Base-by-base conservation (phyloP, 1,140 invertebrate species). In the Papilio polyxenes region DNA sequence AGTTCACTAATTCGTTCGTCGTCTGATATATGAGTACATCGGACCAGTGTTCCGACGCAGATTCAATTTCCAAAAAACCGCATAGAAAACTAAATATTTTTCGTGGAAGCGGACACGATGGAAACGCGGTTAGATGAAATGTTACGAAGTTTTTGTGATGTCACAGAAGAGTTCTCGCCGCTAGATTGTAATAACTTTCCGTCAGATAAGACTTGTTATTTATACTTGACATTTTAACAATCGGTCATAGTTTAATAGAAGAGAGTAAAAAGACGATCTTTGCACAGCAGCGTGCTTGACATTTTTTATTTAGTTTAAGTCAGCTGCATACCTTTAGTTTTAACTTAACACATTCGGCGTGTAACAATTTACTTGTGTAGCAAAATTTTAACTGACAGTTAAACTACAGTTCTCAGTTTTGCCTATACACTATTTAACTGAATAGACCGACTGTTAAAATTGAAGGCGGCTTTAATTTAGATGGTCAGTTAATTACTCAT, bases 1-100 rank as follows among this genome's bases (percentile, higher is more conserved):
- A 40, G 3, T 20, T 31, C 20, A 72, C 31, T 15, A 15, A 72
- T 72, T 72, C 65, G 65, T 72, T 72, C 13, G 65, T 23, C 65
- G 65, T 72, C 23, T 72, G 65, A 72, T 72, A 72, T 72, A 72
- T 72, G 65, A 72, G 65, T 37, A 31, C 31, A 72, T 72, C 31
- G 4, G 65, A 13, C 65, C 65, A 72, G 65, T 72, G 65, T 72
- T 72, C 65, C 11, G 31, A 72, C 65, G 65, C 31, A 15, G 65
- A 72, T 72, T 72, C 65, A 72, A 72, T 72, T 72, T 72, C 31
- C 23, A 13, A 72, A 72, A 72, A 72, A 72, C 65, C 65, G 23
- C 65, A 72, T 23, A 72, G 37, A 72, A 72, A 72, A 72, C 65
- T 72, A 72, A 72, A 72, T 72, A 72, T 72, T 72, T 72, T 72